These are phyloP conservation scores for Pseudococcus longispinus DNA, from an alignment of 2,888 invertebrate genomes.

Conservation along the genomic window DNA sequence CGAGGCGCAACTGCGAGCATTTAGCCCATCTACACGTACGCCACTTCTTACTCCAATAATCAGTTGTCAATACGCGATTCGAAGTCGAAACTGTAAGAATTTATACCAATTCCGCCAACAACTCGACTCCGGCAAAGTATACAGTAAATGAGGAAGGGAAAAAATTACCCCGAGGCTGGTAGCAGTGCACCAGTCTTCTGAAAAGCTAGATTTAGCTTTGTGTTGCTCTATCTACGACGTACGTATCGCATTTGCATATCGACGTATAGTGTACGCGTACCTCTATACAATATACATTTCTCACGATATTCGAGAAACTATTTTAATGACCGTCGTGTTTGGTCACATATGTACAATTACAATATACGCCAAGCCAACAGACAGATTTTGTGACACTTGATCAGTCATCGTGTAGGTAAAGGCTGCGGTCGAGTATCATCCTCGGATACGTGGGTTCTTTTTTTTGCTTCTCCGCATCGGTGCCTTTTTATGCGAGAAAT, in stretches of 20 bases:
- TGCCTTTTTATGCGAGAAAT: too few relatives aligned
- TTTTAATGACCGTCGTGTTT: background rate
- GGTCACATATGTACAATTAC: background rate
- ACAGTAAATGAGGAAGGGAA: background rate
- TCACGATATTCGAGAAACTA: conserved; percentile 4
- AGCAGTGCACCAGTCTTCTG: background rate
- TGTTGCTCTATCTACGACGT: background rate
- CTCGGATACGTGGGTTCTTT: too few relatives aligned
- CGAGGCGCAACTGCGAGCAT: too few relatives aligned
- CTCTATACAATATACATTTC: too few relatives aligned
- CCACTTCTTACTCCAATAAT: conserved; percentile 51
- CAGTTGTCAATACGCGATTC: conserved; percentile 47
- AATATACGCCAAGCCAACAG: background rate
- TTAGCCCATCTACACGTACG: background rate
- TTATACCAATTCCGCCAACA: conserved; percentile 14
- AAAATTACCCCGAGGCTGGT: background rate
- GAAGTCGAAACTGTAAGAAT: conserved; percentile 37
- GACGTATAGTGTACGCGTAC: background rate
- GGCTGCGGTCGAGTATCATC: too few relatives aligned
- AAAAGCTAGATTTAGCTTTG: background rate
- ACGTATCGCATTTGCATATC: conserved; percentile 17
- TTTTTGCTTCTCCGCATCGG: too few relatives aligned
- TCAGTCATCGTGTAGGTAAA: background rate
- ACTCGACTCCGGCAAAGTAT: background rate
- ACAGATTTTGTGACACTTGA: background rate